Base-by-base conservation (phyloP, 2,113 vertebrate species). In the Lutjanus erythropterus region DNA sequence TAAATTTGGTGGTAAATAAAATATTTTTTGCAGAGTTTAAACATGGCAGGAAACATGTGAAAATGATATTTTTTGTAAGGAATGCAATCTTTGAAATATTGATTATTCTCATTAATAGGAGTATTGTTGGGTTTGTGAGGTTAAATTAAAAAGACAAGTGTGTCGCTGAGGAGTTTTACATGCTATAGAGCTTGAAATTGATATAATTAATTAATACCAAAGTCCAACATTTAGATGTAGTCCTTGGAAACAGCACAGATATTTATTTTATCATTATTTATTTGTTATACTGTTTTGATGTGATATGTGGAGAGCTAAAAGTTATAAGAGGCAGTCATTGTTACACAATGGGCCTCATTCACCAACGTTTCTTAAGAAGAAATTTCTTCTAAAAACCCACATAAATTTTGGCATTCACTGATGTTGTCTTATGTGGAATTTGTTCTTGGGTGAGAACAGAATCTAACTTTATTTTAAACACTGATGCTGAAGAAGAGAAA, bases 1-100 rank as follows among this genome's bases (percentile, higher is more conserved):
- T 49, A 14, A 39, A 66, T n/a, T 37, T 25, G 21, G 14, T 75
- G 18, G 53, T 33, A n/a, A 74, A 82, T 78, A 39, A 62, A 72
- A 21, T n/a, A 5, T 6, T 67, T 59, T 60, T 59, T 21, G 41
- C 9, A 29, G 10, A 29, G 3, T 58, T 50, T 71, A 29, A 46
- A 66, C 18, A 29, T 29, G n/a, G 6, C 3, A 33, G 23, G 5
- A 75, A 53, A 59, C 1, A 7, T 64, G n/a, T 46, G 19, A 49
- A 42, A 3, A 9, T 50, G 7, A 33, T 42, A 35, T 35, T 35
- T 35, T 35, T 35, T 35, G 33, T 35, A 35, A 35, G 33, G 33
- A 35, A 35, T 35, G 7, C 33, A 35, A 35, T n/a, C n/a, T n/a
- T n/a, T n/a, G n/a, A n/a, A n/a, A n/a, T n/a, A 35, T 27, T 42